Evolutionary conservation across 2,888 invertebrate species (phyloP).

Genomic region (Allacma fusca): DNA sequence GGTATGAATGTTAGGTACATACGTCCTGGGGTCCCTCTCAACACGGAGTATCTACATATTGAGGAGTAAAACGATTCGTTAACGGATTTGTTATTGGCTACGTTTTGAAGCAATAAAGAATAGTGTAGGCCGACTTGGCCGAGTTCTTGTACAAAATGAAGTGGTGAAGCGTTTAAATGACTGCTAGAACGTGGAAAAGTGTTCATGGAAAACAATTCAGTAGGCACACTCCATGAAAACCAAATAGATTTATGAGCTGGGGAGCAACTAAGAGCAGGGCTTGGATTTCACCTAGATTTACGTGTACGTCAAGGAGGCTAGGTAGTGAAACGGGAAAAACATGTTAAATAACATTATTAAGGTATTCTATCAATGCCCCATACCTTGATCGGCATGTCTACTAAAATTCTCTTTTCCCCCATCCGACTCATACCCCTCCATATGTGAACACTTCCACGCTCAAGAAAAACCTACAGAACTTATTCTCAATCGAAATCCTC

Average conservation of each 20-base stretch:
- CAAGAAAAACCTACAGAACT: no score
- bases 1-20: no score
- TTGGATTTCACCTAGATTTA: slow-evolving; percentile 18
- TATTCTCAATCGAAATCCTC: no score
- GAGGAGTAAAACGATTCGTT: slow-evolving; percentile 2
- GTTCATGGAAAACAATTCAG: slow-evolving; percentile 30
- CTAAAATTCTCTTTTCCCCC: not conserved
- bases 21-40: no score
- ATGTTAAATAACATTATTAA: slow-evolving; percentile 26
- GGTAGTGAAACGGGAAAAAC: slow-evolving; percentile 7
- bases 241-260: slow-evolving; percentile 32
- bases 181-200: slow-evolving; percentile 22
- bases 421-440: not conserved
- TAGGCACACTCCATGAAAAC: slow-evolving; percentile 34
- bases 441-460: no score
- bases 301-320: slow-evolving; percentile 5
- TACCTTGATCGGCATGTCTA: slow-evolving; percentile 16
- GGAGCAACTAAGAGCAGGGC: not conserved
- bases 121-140: not conserved
- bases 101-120: not conserved
- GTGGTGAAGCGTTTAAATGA: slow-evolving; percentile 4
- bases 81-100: slow-evolving; percentile 13
- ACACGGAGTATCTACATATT: not conserved
- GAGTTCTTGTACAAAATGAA: not conserved
- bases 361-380: slow-evolving; percentile 17